phyloP scores from a whole-genome alignment of 2,113 vertebrate species.

The Phrynosoma blainvillii region DNA sequence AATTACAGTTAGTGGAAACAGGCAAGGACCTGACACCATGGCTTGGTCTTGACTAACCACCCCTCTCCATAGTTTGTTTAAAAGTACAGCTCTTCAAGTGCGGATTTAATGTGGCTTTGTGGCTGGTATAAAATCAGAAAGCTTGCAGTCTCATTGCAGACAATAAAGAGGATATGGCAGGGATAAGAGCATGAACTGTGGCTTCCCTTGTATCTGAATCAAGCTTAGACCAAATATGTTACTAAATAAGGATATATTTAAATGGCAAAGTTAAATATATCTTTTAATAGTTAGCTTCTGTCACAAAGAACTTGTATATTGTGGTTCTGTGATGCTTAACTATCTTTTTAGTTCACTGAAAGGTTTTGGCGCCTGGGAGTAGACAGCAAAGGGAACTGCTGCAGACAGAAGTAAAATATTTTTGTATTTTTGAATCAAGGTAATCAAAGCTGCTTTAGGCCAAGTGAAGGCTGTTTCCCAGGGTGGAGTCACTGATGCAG shows the following conservation, averaged over 20 bases:
- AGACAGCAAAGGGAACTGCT: not conserved
- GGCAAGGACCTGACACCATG: too few species aligned
- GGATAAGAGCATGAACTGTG: not conserved
- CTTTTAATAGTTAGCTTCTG: not conserved
- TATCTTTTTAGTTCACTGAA: not conserved
- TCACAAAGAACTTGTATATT: not conserved
- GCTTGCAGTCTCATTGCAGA: too few species aligned
- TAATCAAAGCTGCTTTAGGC: conserved; percentile 87
- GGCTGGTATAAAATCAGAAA: too few species aligned
- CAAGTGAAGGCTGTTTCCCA: conserved; percentile 88
- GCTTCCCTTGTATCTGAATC: not conserved
- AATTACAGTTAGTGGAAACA: too few species aligned
- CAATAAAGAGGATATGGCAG: too few species aligned
- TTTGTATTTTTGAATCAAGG: conserved; percentile 71
- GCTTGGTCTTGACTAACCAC: too few species aligned
- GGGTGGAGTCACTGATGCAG: conserved; percentile 82
- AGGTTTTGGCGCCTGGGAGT: not conserved
- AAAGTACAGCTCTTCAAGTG: too few species aligned
- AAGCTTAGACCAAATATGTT: not conserved
- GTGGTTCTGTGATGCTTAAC: not conserved
- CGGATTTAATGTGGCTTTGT: too few species aligned
- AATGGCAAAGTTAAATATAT: not conserved
- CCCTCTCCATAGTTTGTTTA: too few species aligned
- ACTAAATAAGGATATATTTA: not conserved
- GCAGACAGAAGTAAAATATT: not conserved